Evolutionary conservation across 2,888 invertebrate genomes (phyloP), one percentile per base, ranked within the genome.

Genomic region (Apoda limacodes): DNA sequence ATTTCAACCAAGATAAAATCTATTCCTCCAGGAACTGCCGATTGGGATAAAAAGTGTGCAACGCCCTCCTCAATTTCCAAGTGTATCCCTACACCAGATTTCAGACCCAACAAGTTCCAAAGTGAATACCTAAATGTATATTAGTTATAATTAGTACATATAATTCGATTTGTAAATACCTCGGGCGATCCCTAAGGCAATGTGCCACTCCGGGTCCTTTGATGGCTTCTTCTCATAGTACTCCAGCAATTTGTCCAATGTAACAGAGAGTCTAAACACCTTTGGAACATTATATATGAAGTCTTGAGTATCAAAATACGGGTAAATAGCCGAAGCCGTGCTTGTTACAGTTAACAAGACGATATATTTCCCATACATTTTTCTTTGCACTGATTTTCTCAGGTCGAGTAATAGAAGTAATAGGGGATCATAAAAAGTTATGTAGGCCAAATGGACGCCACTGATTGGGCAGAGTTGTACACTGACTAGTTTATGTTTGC

Each of bases 211-310:
- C 0, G 80, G 76, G 50, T 80, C 80, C 39, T 76, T 80, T 0
- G 80, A 76, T n/a, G 69, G 68, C 34, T 74, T 78, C 41, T 56
- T 68, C 40, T 78, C 78, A 43, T 75, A 80, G 43, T 75, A 60
- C 11, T 66, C 68, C 35, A 80, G 45, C 30, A 80, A 40, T 40
- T 68, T 76, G 25, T 78, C 78, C 25, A 80, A 47, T 1, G 74
- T 70, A 2, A 78, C 60, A 4, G 75, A 72, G 40, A 80, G 62
- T 41, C 80, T 59, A 32, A 61, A 80, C 10, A 76, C 80, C 50
- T 80, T 78, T 0, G 80, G 78, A n/a, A 80, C 60, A 53, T 80
- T 80, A 34, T 80, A 80, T 21, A 80, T 78, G 37, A 78, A 78
- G 35, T 78, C 80, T 43, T 80, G 78, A 2, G 80, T 80, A 37